Evolutionary conservation across 1,140 invertebrate genomes (phyloP), one percentile per base, ranked within the genome.

Genomic region (Spodoptera litura): DNA sequence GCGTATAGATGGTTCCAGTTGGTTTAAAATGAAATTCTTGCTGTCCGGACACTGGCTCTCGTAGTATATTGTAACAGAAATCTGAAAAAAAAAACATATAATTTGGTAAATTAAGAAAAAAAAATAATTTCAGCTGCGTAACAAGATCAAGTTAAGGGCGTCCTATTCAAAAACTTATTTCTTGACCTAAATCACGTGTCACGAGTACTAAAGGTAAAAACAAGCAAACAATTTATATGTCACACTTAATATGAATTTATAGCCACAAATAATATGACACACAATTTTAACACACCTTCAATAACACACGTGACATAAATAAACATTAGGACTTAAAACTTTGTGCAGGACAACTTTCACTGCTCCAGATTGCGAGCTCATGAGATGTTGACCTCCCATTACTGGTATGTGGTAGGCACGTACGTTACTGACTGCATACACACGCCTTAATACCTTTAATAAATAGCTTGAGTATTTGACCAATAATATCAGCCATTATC

Each of bases 31-130:
- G 68, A 95, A 95, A 4, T 49, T 35, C 71, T 87, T 91, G 78
- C 94, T 95, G 78, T 95, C 94, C 4, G 93, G 92, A 78, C 94
- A 95, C 35, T 91, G 83, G 72, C 94, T 94, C 78, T 95, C 94
- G 61, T 95, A 95, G 75, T 91, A 95, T 0, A 95, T 86, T 10
- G 89, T 85, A 9, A 95, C 52, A 3, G 82, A 68, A 6, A 89
- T 62, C 92, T 94, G 86, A 31, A 4, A 31, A 31, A 31, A 31
- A 5, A 31, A 31, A 31, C 20, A 20, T 20, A 20, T 20, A 20
- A 20, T 20, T 20, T 20, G 20, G 20, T 20, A 20, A 20, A 20
- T 0, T 20, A 20, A 20, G 20, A 20, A 20, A 20, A 20, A 20
- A 1, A 20, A 0, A 0, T 20, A 20, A 20, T 20, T 20, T 20